Evolutionary conservation across 2,888 invertebrate species (phyloP), one percentile per base, ranked within the genome.

Genomic region (Aleiodes leptofemur): DNA sequence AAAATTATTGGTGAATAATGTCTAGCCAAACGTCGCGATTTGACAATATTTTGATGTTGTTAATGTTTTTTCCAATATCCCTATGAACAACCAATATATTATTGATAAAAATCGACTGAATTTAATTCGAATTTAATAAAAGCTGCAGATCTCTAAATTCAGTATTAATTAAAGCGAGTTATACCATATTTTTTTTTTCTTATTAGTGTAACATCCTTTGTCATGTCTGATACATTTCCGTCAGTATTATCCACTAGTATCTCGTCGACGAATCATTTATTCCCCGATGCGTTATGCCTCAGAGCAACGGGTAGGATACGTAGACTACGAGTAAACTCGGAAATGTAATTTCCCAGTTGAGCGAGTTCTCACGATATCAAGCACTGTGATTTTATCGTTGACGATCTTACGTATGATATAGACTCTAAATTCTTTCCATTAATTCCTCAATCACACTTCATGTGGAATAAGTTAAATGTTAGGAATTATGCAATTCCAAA

Each of bases 361-460:
- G 76, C 72, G 76, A 76, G 68, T 76, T 72, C 69, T 76, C 72
- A 68, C 72, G 76, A 72, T 76, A 64, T 64, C 64, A 64, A 43
- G 43, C 64, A 64, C 64, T 64, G 64, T 43, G 64, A 64, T 64
- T 64, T 64, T 48, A 64, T 64, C 64, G 43, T 64, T 64, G 48
- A 64, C 48, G 64, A 64, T 64, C 64, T 64, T 64, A 64, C 14
- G 16, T 43, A 43, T 14, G 43, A 43, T 43, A 64, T 64, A 64
- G 14, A 64, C 16, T 38, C 9, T 14, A 48, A 29, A 64, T 43
- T 64, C 64, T 16, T 48, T 14, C 64, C 43, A 64, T 64, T 43
- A 64, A 13, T 64, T 3, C 16, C 48, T 14, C 43, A 48, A 64
- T 64, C 64, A 23, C 48, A 48, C 43, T 43, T 64, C 48, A 23